Percentiles rank a stretch among this genome's conserved stretches.
These are phyloP conservation scores for Hoplodrina ambigua DNA, from an alignment of 2,888 invertebrate species.

Conservation along the genomic window DNA sequence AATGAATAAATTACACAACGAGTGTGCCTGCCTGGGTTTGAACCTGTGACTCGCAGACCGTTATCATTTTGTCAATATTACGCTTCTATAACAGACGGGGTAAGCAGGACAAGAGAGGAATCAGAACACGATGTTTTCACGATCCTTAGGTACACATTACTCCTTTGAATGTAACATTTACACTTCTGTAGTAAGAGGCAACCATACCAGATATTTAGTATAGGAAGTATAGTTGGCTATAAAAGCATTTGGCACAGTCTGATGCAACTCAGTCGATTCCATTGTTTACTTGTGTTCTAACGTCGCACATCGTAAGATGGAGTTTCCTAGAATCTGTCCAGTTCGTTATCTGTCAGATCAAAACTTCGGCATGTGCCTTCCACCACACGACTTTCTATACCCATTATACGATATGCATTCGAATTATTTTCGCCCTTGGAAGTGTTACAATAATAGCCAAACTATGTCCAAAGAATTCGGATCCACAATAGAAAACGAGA, in stretches of 20 bases:
- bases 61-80: no score
- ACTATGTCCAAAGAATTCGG: constrained; percentile 67
- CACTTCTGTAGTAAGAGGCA: constrained; percentile 42
- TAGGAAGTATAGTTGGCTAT: constrained; percentile 67
- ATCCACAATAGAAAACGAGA: constrained; percentile 70
- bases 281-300: constrained; percentile 39
- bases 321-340: constrained; percentile 62
- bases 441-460: constrained; percentile 58
- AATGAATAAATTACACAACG: no score
- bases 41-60: no score
- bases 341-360: constrained; percentile 60
- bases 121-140: not conserved
- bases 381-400: constrained; percentile 68
- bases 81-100: not conserved
- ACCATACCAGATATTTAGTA: constrained; percentile 53
- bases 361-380: constrained; percentile 63
- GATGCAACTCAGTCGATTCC: constrained; percentile 61
- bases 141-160: not conserved
- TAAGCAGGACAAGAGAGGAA: not conserved
- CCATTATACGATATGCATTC: constrained; percentile 65
- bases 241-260: constrained; percentile 70
- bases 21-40: no score
- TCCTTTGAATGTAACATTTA: not conserved
- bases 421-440: constrained; percentile 75
- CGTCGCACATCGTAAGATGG: constrained; percentile 60